Evolutionary conservation across 2,888 invertebrate genomes (phyloP), one percentile per base, ranked within the genome.

Genomic region (Plutella xylostella): DNA sequence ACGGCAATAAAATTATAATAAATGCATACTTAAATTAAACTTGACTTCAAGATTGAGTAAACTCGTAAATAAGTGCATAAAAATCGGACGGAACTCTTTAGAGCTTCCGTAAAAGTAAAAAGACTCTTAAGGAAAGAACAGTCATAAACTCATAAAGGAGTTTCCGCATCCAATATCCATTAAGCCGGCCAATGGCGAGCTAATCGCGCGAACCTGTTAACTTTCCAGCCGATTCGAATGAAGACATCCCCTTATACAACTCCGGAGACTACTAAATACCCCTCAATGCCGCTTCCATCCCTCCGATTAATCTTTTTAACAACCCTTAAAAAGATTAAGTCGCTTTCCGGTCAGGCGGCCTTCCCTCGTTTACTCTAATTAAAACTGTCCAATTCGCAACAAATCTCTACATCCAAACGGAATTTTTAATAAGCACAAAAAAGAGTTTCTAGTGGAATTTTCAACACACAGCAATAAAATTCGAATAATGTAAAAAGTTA

Each of bases 261-360:
- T 68, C 68, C 56, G 46, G 65, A 68, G 69, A 58, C 64, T 61
- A 63, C 68, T 72, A 72, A 74, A 72, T 68, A 69, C 63, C 59
- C 66, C 57, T 62, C 67, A 65, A 69, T 71, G 67, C 63, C 64
- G 67, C 56, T 55, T 56, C 62, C 57, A 66, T 60, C 67, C 68
- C 64, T 66, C 62, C 66, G 65, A 73, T 74, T 70, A 72, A 74
- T 74, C 73, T 72, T 66, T 65, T 68, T 72, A 72, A 74, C 72
- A 67, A 63, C 71, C 72, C 57, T 59, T 63, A 58, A 57, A 58
- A 57, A 59, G 61, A 61, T 63, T 60, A 60, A 57, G 51, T 47
- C 51, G 53, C 50, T 54, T 52, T 56, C 45, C 48, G 30, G 55
- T 53, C 55, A 50, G 51, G 33, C 54, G 54, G 49, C 47, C 52